Conservation (phyloP, 1,140 invertebrate genomes). For the Druon quercuslanigerum region DNA sequence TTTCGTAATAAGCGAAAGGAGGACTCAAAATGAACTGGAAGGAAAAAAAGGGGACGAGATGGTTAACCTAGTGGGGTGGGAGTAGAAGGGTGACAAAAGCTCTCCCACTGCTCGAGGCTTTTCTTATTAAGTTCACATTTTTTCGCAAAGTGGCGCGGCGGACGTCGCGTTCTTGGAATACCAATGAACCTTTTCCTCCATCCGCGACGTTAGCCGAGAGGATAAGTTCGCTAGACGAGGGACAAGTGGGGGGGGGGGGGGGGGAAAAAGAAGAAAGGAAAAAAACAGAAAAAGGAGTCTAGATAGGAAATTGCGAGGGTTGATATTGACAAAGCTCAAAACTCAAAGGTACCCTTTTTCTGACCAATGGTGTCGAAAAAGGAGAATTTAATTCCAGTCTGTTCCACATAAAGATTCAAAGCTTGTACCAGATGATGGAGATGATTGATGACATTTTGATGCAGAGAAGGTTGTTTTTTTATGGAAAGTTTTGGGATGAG, state of each 20-base stretch:
- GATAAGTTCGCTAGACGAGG: slow-evolving; percentile 40
- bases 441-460: slow-evolving; percentile 29
- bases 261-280: background rate
- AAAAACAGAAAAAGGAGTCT: background rate
- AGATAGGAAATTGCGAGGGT: slow-evolving; percentile 6
- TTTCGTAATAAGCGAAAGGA: slow-evolving; percentile 21
- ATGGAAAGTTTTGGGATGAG: too few relatives aligned
- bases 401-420: background rate
- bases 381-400: background rate
- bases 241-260: background rate
- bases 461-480: background rate
- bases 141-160: slow-evolving; percentile 71
- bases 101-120: slow-evolving; percentile 68
- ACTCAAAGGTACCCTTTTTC: background rate
- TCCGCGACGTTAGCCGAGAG: slow-evolving; percentile 44
- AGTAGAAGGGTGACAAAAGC: slow-evolving; percentile 65
- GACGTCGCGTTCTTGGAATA: slow-evolving; percentile 63
- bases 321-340: slow-evolving; percentile 20
- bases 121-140: slow-evolving; percentile 76
- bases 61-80: slow-evolving; percentile 38
- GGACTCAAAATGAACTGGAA: slow-evolving; percentile 18
- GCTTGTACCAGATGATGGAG: background rate
- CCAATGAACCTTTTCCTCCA: slow-evolving; percentile 66
- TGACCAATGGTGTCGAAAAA: background rate
- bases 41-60: slow-evolving; percentile 2